These are phyloP conservation scores for Onychorhynchus coronatus DNA, from an alignment of 2,113 vertebrate genomes.

Conservation along the genomic window DNA sequence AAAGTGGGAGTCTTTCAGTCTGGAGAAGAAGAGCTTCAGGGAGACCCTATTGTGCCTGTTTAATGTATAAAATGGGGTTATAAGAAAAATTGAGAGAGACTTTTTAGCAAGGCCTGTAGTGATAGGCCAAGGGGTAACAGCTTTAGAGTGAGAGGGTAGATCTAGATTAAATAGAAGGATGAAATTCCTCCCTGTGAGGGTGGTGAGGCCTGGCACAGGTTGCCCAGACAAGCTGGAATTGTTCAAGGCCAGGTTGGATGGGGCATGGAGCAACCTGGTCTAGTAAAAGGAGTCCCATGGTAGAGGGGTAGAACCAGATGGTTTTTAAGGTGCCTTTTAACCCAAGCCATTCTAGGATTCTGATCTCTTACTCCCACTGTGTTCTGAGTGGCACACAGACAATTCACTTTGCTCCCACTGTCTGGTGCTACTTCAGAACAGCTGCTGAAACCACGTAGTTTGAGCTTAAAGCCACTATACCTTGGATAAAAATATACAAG, in stretches of 20 bases:
- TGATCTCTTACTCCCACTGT: background rate
- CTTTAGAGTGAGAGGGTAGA: background rate
- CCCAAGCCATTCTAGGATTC: background rate
- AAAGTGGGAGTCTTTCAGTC: background rate
- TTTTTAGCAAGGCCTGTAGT: background rate
- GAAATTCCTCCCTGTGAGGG: background rate
- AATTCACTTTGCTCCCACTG: background rate
- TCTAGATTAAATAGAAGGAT: background rate
- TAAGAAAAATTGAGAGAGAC: background rate
- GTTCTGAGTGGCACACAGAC: background rate
- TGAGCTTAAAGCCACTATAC: background rate
- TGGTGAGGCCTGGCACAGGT: background rate
- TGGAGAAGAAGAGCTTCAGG: background rate
- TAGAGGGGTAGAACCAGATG: background rate
- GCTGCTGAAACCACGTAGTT: background rate
- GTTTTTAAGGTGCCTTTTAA: background rate
- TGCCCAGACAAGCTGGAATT: background rate
- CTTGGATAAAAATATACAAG: background rate
- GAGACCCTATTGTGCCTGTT: background rate
- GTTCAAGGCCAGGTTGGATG: background rate
- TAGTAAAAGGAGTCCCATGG: background rate
- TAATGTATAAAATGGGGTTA: background rate
- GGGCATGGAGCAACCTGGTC: background rate
- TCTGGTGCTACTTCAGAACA: background rate
- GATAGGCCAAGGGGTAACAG: background rate